phyloP scores from a whole-genome alignment of 53 echinoderm and acorn worm species.

The Temnopleurus reevesii region DNA sequence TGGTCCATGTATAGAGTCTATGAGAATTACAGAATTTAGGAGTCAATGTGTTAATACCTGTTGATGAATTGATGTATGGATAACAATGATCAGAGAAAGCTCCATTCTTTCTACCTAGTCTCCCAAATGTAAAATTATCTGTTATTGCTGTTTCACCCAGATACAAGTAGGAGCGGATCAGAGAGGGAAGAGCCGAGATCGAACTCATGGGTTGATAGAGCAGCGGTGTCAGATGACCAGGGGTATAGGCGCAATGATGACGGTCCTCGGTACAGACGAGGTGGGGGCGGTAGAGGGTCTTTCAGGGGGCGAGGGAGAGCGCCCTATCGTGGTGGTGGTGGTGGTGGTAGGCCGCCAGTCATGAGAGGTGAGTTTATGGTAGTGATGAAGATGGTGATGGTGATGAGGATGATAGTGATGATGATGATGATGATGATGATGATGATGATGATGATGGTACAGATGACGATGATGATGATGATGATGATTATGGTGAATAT shows the following conservation, averaged over 20 bases:
- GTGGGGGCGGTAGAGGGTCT: constrained; percentile 59
- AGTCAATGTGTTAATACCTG: too few relatives aligned
- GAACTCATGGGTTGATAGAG: constrained; percentile 36
- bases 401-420: not conserved
- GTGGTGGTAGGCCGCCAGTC: constrained; percentile 42
- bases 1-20: too few relatives aligned
- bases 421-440: too few relatives aligned
- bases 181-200: constrained; percentile 49
- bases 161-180: constrained; percentile 57
- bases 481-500: too few relatives aligned
- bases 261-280: constrained; percentile 44
- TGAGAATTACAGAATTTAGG: too few relatives aligned
- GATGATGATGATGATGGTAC: too few relatives aligned
- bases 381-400: not conserved
- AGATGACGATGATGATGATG: too few relatives aligned
- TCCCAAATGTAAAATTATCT: too few relatives aligned
- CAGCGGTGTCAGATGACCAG: constrained; percentile 41
- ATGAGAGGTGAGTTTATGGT: not conserved
- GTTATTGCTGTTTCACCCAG: not conserved
- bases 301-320: constrained; percentile 73
- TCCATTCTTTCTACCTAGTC: too few relatives aligned
- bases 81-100: too few relatives aligned
- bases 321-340: constrained; percentile 56
- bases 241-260: constrained; percentile 40
- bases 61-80: too few relatives aligned